Conservation (phyloP, 2,797 vertebrate species). For the Pogoniulus pusillus region DNA sequence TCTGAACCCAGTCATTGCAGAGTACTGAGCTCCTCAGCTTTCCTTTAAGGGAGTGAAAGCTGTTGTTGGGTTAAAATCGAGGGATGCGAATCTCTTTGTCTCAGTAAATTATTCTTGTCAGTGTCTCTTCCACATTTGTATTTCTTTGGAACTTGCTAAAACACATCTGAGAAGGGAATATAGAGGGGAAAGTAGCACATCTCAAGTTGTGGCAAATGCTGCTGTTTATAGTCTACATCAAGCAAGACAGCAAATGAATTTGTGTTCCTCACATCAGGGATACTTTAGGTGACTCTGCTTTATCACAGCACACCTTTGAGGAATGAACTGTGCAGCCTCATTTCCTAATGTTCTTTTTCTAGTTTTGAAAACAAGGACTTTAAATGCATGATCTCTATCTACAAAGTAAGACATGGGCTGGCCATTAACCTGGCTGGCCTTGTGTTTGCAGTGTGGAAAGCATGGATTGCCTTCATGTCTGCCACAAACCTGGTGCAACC, state of each 20-base stretch:
- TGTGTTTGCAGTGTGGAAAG: not conserved
- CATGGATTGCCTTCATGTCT: not conserved
- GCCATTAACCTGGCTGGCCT: not conserved
- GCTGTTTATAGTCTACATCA: not conserved
- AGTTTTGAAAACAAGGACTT: not conserved
- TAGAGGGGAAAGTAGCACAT: not conserved
- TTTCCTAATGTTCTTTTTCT: not conserved
- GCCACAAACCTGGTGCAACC: rapidly evolving
- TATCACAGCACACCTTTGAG: not conserved
- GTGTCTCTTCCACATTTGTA: not conserved
- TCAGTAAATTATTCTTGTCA: not conserved
- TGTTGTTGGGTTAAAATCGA: not conserved
- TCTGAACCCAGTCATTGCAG: not conserved
- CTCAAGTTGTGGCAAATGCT: not conserved
- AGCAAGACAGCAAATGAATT: not conserved
- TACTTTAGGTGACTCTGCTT: not conserved
- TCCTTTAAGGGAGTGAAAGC: not conserved
- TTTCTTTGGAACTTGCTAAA: not conserved
- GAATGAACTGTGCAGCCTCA: not conserved
- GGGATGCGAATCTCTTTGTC: not conserved
- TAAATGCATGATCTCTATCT: not conserved
- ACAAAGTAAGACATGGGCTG: not conserved
- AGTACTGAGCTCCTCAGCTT: not conserved
- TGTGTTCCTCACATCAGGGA: not conserved
- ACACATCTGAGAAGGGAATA: not conserved